These are phyloP conservation scores for Malurus elegans DNA, from an alignment of 2,113 vertebrate genomes.

Conservation along the genomic window DNA sequence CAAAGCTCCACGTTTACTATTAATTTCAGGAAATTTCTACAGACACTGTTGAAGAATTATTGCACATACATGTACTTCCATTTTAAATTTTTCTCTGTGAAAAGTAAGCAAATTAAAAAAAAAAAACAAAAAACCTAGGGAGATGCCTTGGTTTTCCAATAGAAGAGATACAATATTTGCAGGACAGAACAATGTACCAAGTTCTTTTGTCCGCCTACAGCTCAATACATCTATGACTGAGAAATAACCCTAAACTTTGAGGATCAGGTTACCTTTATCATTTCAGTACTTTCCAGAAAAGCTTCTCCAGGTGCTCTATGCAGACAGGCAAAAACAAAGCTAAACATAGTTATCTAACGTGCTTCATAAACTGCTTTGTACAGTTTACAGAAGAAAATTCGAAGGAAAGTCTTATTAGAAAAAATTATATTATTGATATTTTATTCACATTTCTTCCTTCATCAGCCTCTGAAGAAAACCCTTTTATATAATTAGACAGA, in stretches of 20 bases:
- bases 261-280: background rate
- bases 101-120: background rate
- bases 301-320: background rate
- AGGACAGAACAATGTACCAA: background rate
- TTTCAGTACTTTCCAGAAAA: background rate
- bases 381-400: background rate
- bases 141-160: background rate
- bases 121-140: too few species aligned
- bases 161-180: background rate
- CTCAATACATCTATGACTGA: background rate
- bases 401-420: background rate
- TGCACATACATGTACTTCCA: background rate
- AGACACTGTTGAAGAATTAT: too few species aligned
- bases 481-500: background rate
- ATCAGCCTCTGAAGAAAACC: background rate
- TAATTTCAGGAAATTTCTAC: background rate
- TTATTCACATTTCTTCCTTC: background rate
- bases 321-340: background rate
- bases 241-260: background rate
- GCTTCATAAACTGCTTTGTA: background rate
- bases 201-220: background rate
- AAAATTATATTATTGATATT: background rate
- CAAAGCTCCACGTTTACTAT: background rate
- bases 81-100: background rate
- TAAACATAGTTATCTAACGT: background rate